A percentile compares a stretch with the other conserved stretches of the same genome.
phyloP scores from a whole-genome alignment of 2,113 vertebrate species.

The Herpailurus yagouaroundi region DNA sequence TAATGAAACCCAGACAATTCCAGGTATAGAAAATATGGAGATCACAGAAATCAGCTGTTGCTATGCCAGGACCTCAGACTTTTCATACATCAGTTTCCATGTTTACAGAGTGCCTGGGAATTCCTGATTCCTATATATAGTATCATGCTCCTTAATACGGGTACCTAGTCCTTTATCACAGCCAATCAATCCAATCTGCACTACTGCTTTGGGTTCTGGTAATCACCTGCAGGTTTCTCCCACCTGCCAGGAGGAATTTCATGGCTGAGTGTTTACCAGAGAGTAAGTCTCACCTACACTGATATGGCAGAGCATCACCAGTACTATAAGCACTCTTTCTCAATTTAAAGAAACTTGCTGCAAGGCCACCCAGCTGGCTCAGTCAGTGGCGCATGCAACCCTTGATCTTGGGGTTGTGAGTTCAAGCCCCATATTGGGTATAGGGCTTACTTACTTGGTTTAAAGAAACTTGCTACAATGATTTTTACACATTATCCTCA shows the following conservation, averaged over 20 bases:
- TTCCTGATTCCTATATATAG: background rate
- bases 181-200: background rate
- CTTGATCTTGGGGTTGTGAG: too few species aligned
- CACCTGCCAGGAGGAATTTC: background rate
- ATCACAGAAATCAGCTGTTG: background rate
- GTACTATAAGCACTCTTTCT: background rate
- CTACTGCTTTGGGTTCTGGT: background rate
- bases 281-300: background rate
- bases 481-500: background rate
- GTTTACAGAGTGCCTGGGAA: background rate
- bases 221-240: background rate
- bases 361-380: too few species aligned
- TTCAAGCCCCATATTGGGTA: too few species aligned
- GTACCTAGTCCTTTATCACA: background rate
- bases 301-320: background rate
- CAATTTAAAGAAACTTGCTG: background rate
- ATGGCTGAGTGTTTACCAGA: conserved; percentile 30
- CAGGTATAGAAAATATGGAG: background rate
- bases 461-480: background rate
- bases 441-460: background rate
- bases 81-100: background rate
- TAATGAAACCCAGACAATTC: background rate
- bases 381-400: too few species aligned
- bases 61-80: background rate
- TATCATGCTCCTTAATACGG: background rate